These are phyloP conservation scores for Camponotus vicinus DNA, from an alignment of 1,140 invertebrate genomes.

Conservation along the genomic window DNA sequence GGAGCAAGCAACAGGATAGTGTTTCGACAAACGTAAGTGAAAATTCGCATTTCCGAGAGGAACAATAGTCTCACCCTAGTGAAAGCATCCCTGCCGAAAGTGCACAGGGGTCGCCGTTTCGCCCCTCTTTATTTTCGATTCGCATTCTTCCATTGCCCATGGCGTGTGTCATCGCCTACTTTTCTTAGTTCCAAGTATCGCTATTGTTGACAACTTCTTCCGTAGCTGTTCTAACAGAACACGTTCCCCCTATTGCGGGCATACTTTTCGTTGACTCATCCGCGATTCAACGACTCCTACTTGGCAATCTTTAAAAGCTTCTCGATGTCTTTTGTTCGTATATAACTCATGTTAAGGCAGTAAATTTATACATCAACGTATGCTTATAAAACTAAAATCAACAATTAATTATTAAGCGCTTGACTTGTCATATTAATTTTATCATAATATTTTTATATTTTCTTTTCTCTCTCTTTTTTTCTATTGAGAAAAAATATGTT, in stretches of 20 bases:
- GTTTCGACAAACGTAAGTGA: conserved; percentile 57
- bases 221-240: background rate
- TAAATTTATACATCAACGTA: background rate
- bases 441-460: background rate
- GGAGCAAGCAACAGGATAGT: background rate
- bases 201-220: conserved; percentile 67
- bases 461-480: no score
- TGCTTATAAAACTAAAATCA: background rate
- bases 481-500: background rate
- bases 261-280: conserved; percentile 2
- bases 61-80: conserved; percentile 60
- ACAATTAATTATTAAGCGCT: conserved; percentile 1
- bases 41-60: conserved; percentile 66
- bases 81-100: conserved; percentile 55
- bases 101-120: conserved; percentile 60
- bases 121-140: conserved; percentile 64
- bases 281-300: conserved; percentile 3
- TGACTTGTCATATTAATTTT: background rate
- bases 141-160: background rate
- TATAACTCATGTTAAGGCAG: background rate
- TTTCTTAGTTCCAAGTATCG: conserved; percentile 15
- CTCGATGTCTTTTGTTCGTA: background rate
- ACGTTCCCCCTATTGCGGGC: background rate
- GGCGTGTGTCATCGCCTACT: conserved; percentile 44
- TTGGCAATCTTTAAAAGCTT: conserved; percentile 7